phyloP scores from a whole-genome alignment of 2,797 vertebrate species.

The Pipistrellus kuhlii region DNA sequence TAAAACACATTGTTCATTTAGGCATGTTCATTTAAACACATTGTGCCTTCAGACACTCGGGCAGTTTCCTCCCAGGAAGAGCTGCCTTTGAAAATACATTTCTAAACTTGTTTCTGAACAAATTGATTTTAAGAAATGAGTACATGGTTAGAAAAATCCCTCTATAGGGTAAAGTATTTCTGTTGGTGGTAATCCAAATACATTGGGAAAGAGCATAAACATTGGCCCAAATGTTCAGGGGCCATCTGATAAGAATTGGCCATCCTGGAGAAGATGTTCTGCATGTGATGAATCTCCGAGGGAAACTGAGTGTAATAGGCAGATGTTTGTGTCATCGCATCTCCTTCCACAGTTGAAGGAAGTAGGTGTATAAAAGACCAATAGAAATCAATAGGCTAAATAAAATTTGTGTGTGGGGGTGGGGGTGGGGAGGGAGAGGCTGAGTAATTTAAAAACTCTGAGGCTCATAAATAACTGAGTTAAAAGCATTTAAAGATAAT shows the following conservation, averaged over 20 bases:
- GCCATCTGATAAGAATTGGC: background rate
- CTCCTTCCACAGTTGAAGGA: background rate
- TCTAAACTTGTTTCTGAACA: constrained; percentile 36
- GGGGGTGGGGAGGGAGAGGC: background rate
- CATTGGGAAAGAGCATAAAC: background rate
- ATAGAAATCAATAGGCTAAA: background rate
- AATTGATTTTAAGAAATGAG: background rate
- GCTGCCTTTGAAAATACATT: constrained; percentile 41
- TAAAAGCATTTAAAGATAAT: constrained; percentile 34
- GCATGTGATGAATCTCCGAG: background rate
- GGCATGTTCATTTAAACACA: no score
- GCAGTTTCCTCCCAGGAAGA: constrained; percentile 1
- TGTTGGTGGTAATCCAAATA: background rate
- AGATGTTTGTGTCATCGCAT: background rate
- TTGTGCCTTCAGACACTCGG: background rate
- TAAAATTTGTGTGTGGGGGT: background rate
- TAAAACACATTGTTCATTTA: constrained; percentile 42
- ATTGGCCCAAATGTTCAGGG: background rate
- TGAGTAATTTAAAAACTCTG: constrained; percentile 10
- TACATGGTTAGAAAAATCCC: background rate
- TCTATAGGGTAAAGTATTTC: background rate
- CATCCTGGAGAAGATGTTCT: background rate
- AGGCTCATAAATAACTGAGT: background rate
- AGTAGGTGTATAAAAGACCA: background rate
- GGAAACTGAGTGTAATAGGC: background rate